Evolutionary conservation across 2,888 invertebrate genomes (phyloP), one percentile per base, ranked within the genome.

Genomic region (Cloeon dipterum): DNA sequence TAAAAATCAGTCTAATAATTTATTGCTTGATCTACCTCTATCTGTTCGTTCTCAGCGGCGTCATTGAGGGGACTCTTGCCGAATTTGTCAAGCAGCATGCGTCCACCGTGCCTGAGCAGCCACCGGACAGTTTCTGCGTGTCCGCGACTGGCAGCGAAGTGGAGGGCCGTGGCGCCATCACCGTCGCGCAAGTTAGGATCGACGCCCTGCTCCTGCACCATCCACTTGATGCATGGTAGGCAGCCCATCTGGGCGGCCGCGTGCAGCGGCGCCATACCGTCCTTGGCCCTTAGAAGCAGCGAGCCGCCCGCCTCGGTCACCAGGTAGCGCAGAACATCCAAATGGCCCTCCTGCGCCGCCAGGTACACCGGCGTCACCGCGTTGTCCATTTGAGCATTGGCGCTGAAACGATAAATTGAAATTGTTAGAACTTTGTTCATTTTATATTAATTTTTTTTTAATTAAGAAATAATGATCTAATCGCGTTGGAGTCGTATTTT

Each of bases 11-110:
- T n/a, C n/a, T n/a, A n/a, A n/a, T n/a, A n/a, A n/a, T n/a, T n/a
- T n/a, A n/a, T n/a, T n/a, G n/a, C n/a, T n/a, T n/a, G n/a, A n/a
- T n/a, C n/a, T n/a, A n/a, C 85, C 70, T 86, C 81, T 45, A 79
- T 70, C 51, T 86, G 83, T 52, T 85, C 82, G 51, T 85, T 81
- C 52, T 88, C 85, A 7, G 85, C 85, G 0, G 88, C 88, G 53
- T 85, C 85, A 51, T 86, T 85, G 44, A 88, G 76, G 4, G 88
- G 85, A 50, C 81, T 83, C 57, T 86, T 85, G 40, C 86, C 85
- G 47, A 77, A 78, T 50, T 83, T 74, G 57, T 88, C 88, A 42
- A 81, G 60, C 13, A 76, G 72, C 17, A 86, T 62, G 44, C 74
- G 66, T 19, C 83, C 85, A 1, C 85, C 83, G 48, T 83, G 77